A percentile compares a stretch with the other conserved stretches of the same genome.
These are phyloP conservation scores for Cephus cinctus DNA, from an alignment of 1,140 invertebrate species.

Conservation along the genomic window DNA sequence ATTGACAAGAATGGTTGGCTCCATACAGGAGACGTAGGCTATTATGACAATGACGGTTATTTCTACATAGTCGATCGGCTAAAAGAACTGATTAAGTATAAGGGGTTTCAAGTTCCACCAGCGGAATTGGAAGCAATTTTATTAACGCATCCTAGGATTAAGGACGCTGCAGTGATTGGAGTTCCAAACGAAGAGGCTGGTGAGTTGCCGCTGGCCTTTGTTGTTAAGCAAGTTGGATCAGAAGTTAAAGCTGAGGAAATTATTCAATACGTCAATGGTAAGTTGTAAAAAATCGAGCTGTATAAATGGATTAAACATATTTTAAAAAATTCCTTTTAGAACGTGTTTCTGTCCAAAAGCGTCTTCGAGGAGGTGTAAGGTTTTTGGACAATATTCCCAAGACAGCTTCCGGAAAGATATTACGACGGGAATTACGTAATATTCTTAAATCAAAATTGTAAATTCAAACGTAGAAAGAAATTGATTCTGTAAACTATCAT, in stretches of 20 bases:
- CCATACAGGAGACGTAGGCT: slow-evolving; percentile 71
- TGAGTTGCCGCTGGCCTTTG: slow-evolving; percentile 70
- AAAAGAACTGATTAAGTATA: slow-evolving; percentile 79
- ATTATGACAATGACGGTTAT: slow-evolving; percentile 64
- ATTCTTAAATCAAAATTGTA: slow-evolving; percentile 35
- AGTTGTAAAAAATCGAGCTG: slow-evolving; percentile 8
- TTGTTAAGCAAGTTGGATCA: slow-evolving; percentile 58
- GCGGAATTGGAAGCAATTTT: slow-evolving; percentile 65
- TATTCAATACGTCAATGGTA: slow-evolving; percentile 53
- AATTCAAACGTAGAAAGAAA: slow-evolving; percentile 5
- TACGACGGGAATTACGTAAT: slow-evolving; percentile 60
- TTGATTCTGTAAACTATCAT: too few relatives aligned
- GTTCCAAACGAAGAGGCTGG: slow-evolving; percentile 64
- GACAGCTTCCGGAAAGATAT: slow-evolving; percentile 66
- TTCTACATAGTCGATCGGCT: slow-evolving; percentile 70
- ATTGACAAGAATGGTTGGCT: slow-evolving; percentile 67
- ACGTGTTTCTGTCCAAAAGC: slow-evolving; percentile 50
- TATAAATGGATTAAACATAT: slow-evolving; percentile 3
- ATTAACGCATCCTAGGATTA: slow-evolving; percentile 63
- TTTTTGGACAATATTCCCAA: slow-evolving; percentile 68
- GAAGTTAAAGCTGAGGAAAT: slow-evolving; percentile 55
- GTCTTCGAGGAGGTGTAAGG: slow-evolving; percentile 62
- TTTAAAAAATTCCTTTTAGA: slow-evolving; percentile 26
- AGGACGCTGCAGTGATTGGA: slow-evolving; percentile 73
- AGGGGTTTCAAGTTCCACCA: slow-evolving; percentile 58